Percentiles rank a stretch among this genome's conserved stretches.
phyloP scores from a whole-genome alignment of 1,140 invertebrate genomes.

The Bradynema listronoti region DNA sequence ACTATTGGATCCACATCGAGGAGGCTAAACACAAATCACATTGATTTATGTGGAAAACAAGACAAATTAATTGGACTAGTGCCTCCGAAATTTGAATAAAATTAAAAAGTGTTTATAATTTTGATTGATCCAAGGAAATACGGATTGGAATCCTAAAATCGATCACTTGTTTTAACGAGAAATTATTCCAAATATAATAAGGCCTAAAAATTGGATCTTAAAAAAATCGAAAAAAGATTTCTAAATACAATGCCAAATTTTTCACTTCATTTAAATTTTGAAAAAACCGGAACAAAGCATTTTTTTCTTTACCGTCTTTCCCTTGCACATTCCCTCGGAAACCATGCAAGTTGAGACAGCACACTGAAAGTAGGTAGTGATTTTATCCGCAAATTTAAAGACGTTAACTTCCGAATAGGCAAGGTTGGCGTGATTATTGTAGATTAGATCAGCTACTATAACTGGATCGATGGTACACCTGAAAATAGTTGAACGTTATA shows the following conservation, averaged over 20 bases:
- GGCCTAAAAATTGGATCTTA: too few species aligned
- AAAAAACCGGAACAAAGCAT: too few species aligned
- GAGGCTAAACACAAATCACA: constrained; percentile 46
- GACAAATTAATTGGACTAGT: too few species aligned
- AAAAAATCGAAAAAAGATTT: too few species aligned
- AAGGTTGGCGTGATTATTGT: constrained; percentile 51
- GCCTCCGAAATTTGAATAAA: too few species aligned
- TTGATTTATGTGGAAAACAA: too few species aligned
- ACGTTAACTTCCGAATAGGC: constrained; percentile 49
- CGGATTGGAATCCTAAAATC: too few species aligned
- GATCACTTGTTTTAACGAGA: too few species aligned
- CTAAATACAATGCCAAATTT: too few species aligned
- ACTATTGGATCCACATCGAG: constrained; percentile 43
- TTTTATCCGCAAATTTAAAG: constrained; percentile 51
- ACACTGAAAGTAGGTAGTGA: constrained; percentile 57
- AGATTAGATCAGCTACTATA: constrained; percentile 52
- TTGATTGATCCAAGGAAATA: too few species aligned
- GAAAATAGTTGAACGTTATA: constrained; percentile 4
- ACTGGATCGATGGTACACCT: constrained; percentile 51
- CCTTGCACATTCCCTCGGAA: constrained; percentile 54
- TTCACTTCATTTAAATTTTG: constrained; percentile 7
- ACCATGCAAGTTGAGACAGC: constrained; percentile 53
- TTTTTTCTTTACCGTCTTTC: constrained; percentile 54
- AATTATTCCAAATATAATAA: too few species aligned
- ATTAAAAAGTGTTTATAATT: too few species aligned